Base-by-base conservation (phyloP, 2,797 vertebrate genomes). In the Hylomyscus alleni region DNA sequence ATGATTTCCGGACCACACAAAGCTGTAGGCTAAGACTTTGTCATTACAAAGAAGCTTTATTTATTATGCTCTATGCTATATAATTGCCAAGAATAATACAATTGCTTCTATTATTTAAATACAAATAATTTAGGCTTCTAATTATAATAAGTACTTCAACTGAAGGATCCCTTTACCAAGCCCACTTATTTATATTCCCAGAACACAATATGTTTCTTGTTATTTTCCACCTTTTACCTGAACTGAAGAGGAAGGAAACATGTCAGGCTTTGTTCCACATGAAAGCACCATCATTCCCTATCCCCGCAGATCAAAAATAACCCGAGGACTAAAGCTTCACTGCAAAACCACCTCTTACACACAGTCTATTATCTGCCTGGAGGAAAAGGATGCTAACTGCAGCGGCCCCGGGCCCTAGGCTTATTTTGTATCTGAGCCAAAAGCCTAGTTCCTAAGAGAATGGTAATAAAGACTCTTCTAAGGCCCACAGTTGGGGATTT, bases 361-460 rank as follows among this genome's bases (percentile, higher is more conserved):
- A 76, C 12, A 97, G 67, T 84, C 89, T 93, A 95, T 94, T 91
- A 89, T 78, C 94, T 76, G 31, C 13, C 75, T 60, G 29, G 47
- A 93, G 86, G 76, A 88, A 94, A 96, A 93, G 93, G 89, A 95
- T 75, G 76, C 69, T 92, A 82, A 87, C 83, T 77, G 69, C 88
- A 50, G 91, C 24, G 17, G 84, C 81, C 82, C 76, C 56, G 60
- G 73, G 75, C 91, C 56, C 65, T 62, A 90, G 95, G 82, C 80
- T 95, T 84, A 90, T 89, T 97, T 87, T 97, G 93, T 94, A 78
- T 93, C 60, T 76, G 44, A 95, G 96, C 90, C 95, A 95, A 80
- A 83, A 92, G 84, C 81, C 84, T 15, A 83, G 24, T 73, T 94
- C 76, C 92, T 81, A 91, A 77, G 50, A 54, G 65, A 94, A 96